These are phyloP conservation scores for Mythimna pallens DNA, from an alignment of 2,888 invertebrate species.

Conservation along the genomic window DNA sequence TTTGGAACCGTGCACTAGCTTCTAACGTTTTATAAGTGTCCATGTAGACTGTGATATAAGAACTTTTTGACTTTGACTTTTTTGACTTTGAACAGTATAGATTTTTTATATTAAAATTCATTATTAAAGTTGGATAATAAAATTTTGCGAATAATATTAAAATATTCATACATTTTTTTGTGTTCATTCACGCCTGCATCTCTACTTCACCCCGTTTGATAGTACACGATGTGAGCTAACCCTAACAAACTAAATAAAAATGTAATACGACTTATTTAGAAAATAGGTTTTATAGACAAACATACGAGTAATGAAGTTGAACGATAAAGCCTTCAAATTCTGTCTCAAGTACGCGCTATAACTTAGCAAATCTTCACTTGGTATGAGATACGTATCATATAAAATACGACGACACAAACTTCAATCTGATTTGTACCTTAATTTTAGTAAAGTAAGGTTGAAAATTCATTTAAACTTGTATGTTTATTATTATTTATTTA, in stretches of 20 bases:
- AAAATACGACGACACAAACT: neutral
- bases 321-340: constrained; percentile 12
- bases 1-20: too few species aligned
- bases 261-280: constrained; percentile 15
- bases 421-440: constrained; percentile 14
- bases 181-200: too few species aligned
- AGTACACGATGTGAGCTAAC: neutral
- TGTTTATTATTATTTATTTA: constrained; percentile 1
- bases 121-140: too few species aligned
- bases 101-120: too few species aligned
- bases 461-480: constrained; percentile 3
- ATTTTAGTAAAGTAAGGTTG: accelerated
- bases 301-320: constrained; percentile 28
- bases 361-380: constrained; percentile 24
- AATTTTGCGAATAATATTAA: too few species aligned
- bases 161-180: too few species aligned
- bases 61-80: too few species aligned
- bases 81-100: too few species aligned
- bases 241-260: constrained; percentile 7
- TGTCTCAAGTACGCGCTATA: constrained; percentile 39
- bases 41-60: too few species aligned
- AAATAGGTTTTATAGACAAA: constrained; percentile 28
- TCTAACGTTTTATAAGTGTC: too few species aligned
- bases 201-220: too few species aligned
- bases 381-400: neutral